Conservation (phyloP, 2,888 invertebrate species). For the Acanthoscelides obtectus region DNA sequence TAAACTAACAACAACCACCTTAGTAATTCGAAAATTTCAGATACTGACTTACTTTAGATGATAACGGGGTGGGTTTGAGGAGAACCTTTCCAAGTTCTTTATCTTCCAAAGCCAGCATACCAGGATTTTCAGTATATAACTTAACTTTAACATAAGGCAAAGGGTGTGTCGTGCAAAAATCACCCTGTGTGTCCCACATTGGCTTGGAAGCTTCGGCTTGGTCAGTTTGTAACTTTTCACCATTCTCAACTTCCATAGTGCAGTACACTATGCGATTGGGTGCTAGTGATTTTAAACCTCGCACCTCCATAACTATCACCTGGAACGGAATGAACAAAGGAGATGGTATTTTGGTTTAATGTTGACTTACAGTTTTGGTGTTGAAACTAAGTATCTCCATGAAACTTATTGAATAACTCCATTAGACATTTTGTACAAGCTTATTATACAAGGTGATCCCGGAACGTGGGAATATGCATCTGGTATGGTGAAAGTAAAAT, state of each 20-base stretch:
- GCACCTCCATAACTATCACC: slow-evolving; percentile 99
- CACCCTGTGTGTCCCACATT: slow-evolving; percentile 99
- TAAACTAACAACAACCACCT: not conserved
- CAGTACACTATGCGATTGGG: slow-evolving; percentile 98
- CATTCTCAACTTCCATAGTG: slow-evolving; percentile 99
- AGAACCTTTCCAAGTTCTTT: slow-evolving; percentile 95
- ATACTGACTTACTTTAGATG: slow-evolving; percentile 64
- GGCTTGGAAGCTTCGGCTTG: slow-evolving; percentile 99
- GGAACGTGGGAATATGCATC: too few relatives aligned
- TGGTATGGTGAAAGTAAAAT: too few relatives aligned
- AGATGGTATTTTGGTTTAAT: not conserved
- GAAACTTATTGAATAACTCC: too few relatives aligned
- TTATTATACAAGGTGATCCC: too few relatives aligned
- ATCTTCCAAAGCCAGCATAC: slow-evolving; percentile 96
- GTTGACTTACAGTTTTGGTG: not conserved
- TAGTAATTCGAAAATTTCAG: not conserved
- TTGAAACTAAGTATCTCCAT: not conserved
- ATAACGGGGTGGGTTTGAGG: slow-evolving; percentile 79
- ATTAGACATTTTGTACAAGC: too few relatives aligned
- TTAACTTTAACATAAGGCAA: slow-evolving; percentile 97
- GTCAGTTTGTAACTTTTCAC: slow-evolving; percentile 97
- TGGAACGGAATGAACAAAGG: slow-evolving; percentile 40
- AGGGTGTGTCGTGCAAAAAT: slow-evolving; percentile 97
- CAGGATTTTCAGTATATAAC: slow-evolving; percentile 95
- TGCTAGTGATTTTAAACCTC: slow-evolving; percentile 93